Evolutionary conservation across 2,888 invertebrate species (phyloP).

Genomic region (Synergus itoensis): DNA sequence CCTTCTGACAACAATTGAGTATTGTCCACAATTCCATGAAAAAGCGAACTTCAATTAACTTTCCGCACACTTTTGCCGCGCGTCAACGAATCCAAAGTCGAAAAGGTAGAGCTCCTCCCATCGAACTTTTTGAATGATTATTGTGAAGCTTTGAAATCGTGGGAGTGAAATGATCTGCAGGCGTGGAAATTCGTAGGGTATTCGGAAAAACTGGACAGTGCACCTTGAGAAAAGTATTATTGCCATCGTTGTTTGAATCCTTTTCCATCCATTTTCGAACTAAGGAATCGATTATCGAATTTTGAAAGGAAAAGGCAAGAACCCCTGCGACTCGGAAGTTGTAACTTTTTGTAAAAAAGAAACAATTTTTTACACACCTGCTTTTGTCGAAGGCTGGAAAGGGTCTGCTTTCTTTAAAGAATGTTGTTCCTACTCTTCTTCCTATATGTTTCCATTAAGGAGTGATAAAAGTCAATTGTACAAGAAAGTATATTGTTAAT

Average conservation of each 20-base stretch:
- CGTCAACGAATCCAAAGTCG: slow-evolving; percentile 46
- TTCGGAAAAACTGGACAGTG: slow-evolving; percentile 17
- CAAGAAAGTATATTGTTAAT: too few relatives aligned
- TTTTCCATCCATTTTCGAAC: slow-evolving; percentile 3
- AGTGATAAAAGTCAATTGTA: too few relatives aligned
- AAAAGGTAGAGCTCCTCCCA: slow-evolving; percentile 59
- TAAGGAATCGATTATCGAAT: slow-evolving; percentile 24
- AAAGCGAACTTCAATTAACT: slow-evolving; percentile 75
- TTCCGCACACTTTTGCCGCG: slow-evolving; percentile 67
- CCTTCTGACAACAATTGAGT: slow-evolving; percentile 65
- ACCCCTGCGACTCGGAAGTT: slow-evolving; percentile 23
- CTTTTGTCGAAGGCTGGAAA: not conserved
- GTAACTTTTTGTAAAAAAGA: slow-evolving; percentile 1
- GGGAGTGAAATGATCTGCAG: slow-evolving; percentile 55
- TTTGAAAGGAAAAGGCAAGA: not conserved
- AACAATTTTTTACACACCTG: slow-evolving; percentile 12
- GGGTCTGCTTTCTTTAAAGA: not conserved
- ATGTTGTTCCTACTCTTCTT: not conserved
- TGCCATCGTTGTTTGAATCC: slow-evolving; percentile 4
- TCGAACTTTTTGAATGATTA: slow-evolving; percentile 44
- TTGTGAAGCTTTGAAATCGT: slow-evolving; percentile 52
- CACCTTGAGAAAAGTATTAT: slow-evolving; percentile 6
- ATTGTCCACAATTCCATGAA: slow-evolving; percentile 70
- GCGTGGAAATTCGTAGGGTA: slow-evolving; percentile 12
- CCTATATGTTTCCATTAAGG: too few relatives aligned